Conservation (phyloP, 2,888 invertebrate species). For the Auanema sp. region DNA sequence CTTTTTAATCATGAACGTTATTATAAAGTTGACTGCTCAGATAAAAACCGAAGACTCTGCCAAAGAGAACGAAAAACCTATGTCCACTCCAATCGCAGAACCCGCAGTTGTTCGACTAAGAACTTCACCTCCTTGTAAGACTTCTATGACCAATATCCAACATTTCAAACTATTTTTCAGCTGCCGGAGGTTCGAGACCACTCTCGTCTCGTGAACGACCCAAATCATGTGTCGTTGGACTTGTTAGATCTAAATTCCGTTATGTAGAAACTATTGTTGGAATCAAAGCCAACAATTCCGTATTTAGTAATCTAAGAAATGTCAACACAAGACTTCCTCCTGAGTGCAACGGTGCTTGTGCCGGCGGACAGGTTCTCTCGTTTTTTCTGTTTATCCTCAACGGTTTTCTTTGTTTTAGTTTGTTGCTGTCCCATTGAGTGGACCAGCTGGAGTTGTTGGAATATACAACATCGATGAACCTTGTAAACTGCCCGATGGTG, state of each 20-base stretch:
- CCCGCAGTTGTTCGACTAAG: no score
- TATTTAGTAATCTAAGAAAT: constrained; percentile 55
- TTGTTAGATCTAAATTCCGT: constrained; percentile 56
- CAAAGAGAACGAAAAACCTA: no score
- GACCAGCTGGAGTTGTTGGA: constrained; percentile 86
- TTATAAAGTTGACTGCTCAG: no score
- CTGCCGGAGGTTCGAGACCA: background rate
- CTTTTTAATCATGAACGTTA: no score
- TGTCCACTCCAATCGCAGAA: no score
- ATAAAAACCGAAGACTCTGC: no score
- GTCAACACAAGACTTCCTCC: constrained; percentile 58
- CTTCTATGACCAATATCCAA: background rate
- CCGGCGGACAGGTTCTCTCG: constrained; percentile 22
- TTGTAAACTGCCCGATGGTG: constrained; percentile 71
- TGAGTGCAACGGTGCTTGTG: constrained; percentile 52
- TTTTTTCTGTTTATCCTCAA: constrained; percentile 16
- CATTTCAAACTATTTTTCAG: background rate
- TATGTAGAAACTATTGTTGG: constrained; percentile 48
- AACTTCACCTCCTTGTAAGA: background rate
- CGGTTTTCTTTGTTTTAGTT: constrained; percentile 22
- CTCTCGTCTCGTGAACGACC: constrained; percentile 32
- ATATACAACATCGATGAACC: constrained; percentile 73
- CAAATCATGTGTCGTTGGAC: constrained; percentile 54
- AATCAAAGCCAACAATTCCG: constrained; percentile 34
- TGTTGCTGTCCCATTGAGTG: constrained; percentile 81